A percentile compares a stretch with the other conserved stretches of the same genome.
Evolutionary conservation across 1,140 invertebrate species (phyloP).

Genomic region (silkworm (Bombyx mori)): DNA sequence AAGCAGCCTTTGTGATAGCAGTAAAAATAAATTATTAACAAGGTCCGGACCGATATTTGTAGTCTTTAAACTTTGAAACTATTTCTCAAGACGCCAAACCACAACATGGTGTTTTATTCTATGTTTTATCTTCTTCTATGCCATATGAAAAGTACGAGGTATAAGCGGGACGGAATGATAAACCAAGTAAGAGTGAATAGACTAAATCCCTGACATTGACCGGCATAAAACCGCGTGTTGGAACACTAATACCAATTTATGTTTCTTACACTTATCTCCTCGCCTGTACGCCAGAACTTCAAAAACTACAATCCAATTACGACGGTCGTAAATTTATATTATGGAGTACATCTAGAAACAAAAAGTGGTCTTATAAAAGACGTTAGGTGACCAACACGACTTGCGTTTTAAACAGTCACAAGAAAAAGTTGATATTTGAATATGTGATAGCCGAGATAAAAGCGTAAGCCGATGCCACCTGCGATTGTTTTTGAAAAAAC

Average conservation of each 20-base stretch:
- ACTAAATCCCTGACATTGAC: no score
- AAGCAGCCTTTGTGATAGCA: no score
- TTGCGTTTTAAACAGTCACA: slow-evolving; percentile 55
- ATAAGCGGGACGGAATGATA: no score
- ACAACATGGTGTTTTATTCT: no score
- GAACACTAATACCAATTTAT: not conserved
- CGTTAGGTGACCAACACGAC: slow-evolving; percentile 42
- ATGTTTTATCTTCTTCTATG: no score
- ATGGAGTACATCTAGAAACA: slow-evolving; percentile 2
- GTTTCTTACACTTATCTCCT: not conserved
- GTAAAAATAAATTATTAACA: no score
- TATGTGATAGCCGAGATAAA: slow-evolving; percentile 63
- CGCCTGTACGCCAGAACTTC: not conserved
- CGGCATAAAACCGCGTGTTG: no score
- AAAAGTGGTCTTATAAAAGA: slow-evolving; percentile 25
- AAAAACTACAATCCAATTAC: slow-evolving; percentile 4
- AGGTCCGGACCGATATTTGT: no score
- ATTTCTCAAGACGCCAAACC: no score
- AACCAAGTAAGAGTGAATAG: no score
- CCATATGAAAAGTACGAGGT: no score
- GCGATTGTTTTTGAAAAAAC: slow-evolving; percentile 33
- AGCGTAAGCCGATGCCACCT: slow-evolving; percentile 42
- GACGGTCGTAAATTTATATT: slow-evolving; percentile 1
- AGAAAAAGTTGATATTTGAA: slow-evolving; percentile 66
- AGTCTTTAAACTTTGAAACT: no score